phyloP scores from a whole-genome alignment of 2,888 invertebrate species.

The Himalopsyche tibetana region DNA sequence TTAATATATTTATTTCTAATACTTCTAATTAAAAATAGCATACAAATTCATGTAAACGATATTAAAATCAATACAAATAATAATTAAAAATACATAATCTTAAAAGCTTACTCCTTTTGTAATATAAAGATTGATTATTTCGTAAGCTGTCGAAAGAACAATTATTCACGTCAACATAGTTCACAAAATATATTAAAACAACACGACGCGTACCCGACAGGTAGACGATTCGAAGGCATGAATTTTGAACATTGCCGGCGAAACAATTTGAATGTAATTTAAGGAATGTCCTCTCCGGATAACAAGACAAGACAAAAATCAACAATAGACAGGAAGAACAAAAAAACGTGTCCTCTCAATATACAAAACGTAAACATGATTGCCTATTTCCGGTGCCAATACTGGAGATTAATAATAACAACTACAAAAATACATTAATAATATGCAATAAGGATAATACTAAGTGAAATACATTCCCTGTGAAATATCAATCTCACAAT shows the following conservation, averaged over 20 bases:
- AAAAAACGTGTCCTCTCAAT: conserved; percentile 16
- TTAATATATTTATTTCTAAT: conserved; percentile 28
- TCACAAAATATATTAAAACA: neutral
- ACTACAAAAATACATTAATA: conserved; percentile 26
- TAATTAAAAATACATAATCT: neutral
- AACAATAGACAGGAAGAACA: conserved; percentile 23
- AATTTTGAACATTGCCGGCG: conserved; percentile 8
- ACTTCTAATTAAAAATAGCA: conserved; percentile 28
- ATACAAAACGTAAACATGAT: conserved; percentile 10
- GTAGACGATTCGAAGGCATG: neutral
- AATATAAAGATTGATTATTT: neutral
- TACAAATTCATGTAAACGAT: conserved; percentile 15
- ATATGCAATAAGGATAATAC: conserved; percentile 21
- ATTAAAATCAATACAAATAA: conserved; percentile 9
- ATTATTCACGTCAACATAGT: neutral
- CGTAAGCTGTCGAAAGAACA: neutral
- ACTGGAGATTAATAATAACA: conserved; percentile 15
- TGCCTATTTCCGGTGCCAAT: conserved; percentile 31
- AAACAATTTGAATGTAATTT: conserved; percentile 20
- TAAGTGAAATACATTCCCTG: neutral
- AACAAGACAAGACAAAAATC: conserved; percentile 30
- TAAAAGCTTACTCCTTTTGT: neutral
- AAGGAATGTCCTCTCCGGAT: conserved; percentile 34
- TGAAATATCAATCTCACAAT: neutral
- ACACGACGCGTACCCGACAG: neutral